Conservation (phyloP, 2,888 invertebrate species). For the Lymantria monacha region DNA sequence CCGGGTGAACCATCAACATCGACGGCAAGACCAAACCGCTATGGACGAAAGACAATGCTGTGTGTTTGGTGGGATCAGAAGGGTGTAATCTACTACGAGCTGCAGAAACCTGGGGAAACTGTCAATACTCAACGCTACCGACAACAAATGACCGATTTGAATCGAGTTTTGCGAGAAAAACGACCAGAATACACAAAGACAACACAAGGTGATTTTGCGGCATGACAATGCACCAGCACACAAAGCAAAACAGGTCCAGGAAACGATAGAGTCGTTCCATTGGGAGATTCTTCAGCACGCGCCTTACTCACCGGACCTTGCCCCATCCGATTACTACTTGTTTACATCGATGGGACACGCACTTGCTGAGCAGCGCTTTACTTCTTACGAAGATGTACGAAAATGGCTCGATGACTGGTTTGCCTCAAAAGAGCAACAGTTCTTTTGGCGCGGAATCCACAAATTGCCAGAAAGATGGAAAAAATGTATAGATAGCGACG, state of each 20-base stretch:
- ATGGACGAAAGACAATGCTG: slow-evolving; percentile 3
- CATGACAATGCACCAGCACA: not conserved
- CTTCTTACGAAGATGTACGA: too few species aligned
- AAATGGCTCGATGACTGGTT: too few species aligned
- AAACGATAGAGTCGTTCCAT: not conserved
- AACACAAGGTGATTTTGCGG: not conserved
- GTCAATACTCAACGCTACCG: not conserved
- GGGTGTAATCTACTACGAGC: slow-evolving; percentile 8
- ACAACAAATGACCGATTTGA: not conserved
- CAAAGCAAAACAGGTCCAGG: not conserved
- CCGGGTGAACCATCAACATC: slow-evolving; percentile 5
- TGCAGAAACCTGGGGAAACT: not conserved
- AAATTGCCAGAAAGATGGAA: too few species aligned
- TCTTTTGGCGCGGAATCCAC: too few species aligned
- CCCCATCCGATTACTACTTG: too few species aligned
- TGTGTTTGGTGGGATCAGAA: slow-evolving; percentile 11
- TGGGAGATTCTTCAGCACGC: too few species aligned
- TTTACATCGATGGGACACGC: too few species aligned
- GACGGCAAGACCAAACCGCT: slow-evolving; percentile 4
- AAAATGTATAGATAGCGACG: too few species aligned
- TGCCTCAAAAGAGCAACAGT: too few species aligned
- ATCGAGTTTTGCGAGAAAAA: too few species aligned
- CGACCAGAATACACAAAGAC: slow-evolving; percentile 2
- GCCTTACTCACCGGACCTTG: too few species aligned
- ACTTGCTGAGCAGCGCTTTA: too few species aligned